These are phyloP conservation scores for Nixonia krombeini DNA, from an alignment of 1,140 invertebrate species.

Conservation along the genomic window DNA sequence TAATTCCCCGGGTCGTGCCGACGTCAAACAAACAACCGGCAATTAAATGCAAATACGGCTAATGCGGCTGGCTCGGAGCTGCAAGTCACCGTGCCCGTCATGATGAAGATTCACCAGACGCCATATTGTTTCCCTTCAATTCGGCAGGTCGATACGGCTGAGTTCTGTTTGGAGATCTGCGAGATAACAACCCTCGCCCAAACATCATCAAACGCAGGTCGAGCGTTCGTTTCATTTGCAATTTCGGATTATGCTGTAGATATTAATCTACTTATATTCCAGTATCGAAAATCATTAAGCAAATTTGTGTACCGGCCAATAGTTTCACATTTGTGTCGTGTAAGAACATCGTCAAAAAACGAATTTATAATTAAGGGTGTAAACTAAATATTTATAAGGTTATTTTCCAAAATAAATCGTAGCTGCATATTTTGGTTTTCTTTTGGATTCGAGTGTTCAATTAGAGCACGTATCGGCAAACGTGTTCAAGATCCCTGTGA, in stretches of 20 bases:
- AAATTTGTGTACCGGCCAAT: no score
- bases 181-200: conserved; percentile 25
- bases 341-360: no score
- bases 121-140: conserved; percentile 57
- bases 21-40: conserved; percentile 71
- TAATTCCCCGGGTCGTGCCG: conserved; percentile 60
- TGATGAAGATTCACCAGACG: conserved; percentile 56
- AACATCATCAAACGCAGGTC: conserved; percentile 19
- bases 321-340: no score
- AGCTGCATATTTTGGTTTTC: no score
- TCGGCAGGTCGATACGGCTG: conserved; percentile 52
- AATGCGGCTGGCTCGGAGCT: conserved; percentile 65
- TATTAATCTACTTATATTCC: no score
- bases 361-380: no score
- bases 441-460: background rate
- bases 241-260: no score
- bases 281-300: no score
- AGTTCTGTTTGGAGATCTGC: conserved; percentile 32
- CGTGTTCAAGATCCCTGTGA: conserved; percentile 33
- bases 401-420: no score
- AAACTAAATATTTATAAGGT: no score
- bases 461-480: background rate
- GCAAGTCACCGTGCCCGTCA: conserved; percentile 67
- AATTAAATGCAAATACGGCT: conserved; percentile 71
- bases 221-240: no score